Conservation (phyloP, 2,797 vertebrate species). For the Tiaroga cobitis region DNA sequence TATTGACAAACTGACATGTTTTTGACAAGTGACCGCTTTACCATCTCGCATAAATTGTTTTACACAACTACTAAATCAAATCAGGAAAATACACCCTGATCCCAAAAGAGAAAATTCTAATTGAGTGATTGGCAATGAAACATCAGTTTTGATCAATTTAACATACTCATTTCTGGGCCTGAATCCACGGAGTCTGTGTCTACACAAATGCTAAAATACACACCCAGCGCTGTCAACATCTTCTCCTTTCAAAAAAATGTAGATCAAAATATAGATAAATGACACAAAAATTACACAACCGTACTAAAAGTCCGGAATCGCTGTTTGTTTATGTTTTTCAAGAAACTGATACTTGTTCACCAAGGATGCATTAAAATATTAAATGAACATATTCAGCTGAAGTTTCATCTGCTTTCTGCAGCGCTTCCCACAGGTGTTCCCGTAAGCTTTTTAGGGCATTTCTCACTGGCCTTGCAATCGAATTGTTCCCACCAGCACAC, state of each 20-base stretch:
- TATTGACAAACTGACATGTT: slow-evolving; percentile 9
- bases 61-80: background rate
- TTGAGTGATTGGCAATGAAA: background rate
- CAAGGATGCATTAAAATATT: background rate
- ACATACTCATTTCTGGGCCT: background rate
- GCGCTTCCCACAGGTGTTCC: background rate
- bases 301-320: background rate
- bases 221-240: background rate
- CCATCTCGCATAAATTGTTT: slow-evolving; percentile 7
- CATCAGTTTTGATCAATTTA: background rate
- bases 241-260: background rate
- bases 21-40: background rate
- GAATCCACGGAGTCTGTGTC: slow-evolving; percentile 1
- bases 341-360: background rate
- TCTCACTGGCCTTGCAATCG: background rate
- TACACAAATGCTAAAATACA: background rate
- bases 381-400: background rate
- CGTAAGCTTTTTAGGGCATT: background rate
- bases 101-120: background rate
- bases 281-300: background rate
- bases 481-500: background rate
- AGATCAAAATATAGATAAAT: background rate
- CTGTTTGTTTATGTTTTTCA: background rate
- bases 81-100: background rate
- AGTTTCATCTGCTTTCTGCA: background rate